Evolutionary conservation across 2,113 vertebrate species (phyloP), one percentile per base, ranked within the genome.

Genomic region (Typhlomys cinereus): DNA sequence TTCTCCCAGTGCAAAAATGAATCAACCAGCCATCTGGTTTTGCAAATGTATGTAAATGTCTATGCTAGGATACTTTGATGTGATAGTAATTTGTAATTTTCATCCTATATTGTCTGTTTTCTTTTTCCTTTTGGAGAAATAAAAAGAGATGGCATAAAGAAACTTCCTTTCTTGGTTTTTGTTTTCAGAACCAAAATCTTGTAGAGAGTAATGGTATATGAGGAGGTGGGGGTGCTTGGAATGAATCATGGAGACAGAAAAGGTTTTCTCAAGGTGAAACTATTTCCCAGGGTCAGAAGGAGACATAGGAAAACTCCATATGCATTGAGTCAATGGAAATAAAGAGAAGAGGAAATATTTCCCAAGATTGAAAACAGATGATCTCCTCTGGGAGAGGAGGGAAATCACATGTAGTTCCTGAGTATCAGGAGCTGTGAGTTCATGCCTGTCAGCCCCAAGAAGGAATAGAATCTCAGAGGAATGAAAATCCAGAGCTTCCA

Each of bases 151-250:
- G 48, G 5, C 31, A 62, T 87, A 73, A 18, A 90, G 81, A 83
- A 84, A 76, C 5, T 64, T 74, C 20, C 23, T 29, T 78, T 83
- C 36, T 50, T 90, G 70, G 31, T 25, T 75, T 94, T 79, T 90
- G 27, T 86, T 89, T 89, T 17, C 41, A 78, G 75, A 93, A 92
- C 70, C 39, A 89, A 94, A 88, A 92, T 62, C 54, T 44, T 64
- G 48, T 1, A 71, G 18, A 78, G 13, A 52, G 4, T 57, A 85
- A 75, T 70, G 54, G 48, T 17, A n/a, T 48, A 2, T 23, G 76
- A 87, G 48, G 29, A 74, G 23, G 75, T 64, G 27, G 12, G 34
- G 17, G 11, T 64, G 61, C 10, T 48, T 48, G 27, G 82, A 15
- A 81, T 4, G 44, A 81, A 85, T 78, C 20, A 75, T 15, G 11